Evolutionary conservation across 2,797 vertebrate species (phyloP), one percentile per base, ranked within the genome.

Genomic region (Linurgus olivaceus): DNA sequence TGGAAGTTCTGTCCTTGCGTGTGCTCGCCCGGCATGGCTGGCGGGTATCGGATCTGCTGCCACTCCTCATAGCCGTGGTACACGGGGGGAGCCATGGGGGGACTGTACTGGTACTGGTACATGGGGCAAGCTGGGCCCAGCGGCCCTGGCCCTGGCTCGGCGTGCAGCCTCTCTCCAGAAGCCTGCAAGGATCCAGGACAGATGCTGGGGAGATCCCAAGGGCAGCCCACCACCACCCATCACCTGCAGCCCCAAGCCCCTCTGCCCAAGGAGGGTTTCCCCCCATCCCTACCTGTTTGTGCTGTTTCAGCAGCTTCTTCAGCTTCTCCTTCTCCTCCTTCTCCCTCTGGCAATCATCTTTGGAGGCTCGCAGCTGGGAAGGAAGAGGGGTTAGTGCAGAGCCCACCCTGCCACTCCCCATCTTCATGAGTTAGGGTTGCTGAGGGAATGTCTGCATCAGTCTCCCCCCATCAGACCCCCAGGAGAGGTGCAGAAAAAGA

Each of bases 251-350:
- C 29, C 33, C 40, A 35, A 44, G 35, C 8, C 7, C 47, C 40
- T 73, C 48, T 12, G 7, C 12, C 51, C 6, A 4, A 13, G 16
- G 50, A 59, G 11, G 31, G 11, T 7, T 68, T 52, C 23, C 24
- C 24, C 33, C 31, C 52, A 23, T n/a, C 18, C 85, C 40, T 98
- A 99, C 99, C 99, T 99, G 99, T 97, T 99, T 99, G 94, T 99
- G 99, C 96, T 99, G 98, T 97, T 98, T 99, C 95, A 99, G 98
- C 93, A 98, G 97, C 97, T 99, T 98, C 97, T 98, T 99, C 81
- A 98, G 97, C 96, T 99, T 99, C 95, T 99, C 99, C 75, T 99
- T 98, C 90, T 99, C 99, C 19, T 98, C 98, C 7, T 98, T 98
- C 93, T 99, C 99, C 92, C 98, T 98, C 97, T 99, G 98, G 97